Evolutionary conservation across 2,113 vertebrate species (phyloP), one percentile per base, ranked within the genome.

Genomic region (Tursiops truncatus): DNA sequence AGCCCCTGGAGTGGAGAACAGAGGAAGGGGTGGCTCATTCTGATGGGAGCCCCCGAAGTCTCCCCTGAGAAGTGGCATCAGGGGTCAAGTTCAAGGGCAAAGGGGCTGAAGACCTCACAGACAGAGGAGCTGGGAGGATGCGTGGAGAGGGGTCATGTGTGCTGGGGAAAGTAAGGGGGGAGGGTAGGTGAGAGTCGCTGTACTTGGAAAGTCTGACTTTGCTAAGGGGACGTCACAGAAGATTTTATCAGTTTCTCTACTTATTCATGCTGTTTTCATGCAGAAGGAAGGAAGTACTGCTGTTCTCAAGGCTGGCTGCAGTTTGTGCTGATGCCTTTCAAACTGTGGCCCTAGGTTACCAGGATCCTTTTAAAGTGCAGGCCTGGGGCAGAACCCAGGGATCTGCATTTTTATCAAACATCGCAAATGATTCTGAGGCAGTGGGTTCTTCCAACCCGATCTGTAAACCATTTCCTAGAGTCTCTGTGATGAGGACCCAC

Each of bases 1-100:
- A 17, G 12, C 7, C 41, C 6, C 1, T 11, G 47, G 12, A 18
- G 21, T 7, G 2, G 5, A 28, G 62, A 23, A 25, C 9, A 36
- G 80, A 62, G 47, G 17, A 9, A 12, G 77, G 58, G 23, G 36
- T 41, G 53, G 23, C 1, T 74, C 4, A 3, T 58, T 28, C 8
- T 11, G 13, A 15, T 8, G 11, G 44, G 38, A 20, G 17, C 15
- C 11, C n/a, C 56, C 21, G 2, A 25, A 74, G 26, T n/a, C 14
- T 25, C 62, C 60, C 14, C 14, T 73, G 60, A 65, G 38, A 50
- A 44, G 58, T 6, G 9, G 41, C 36, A 33, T 23, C 5, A 3
- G 25, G 28, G 28, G 33, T 89, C 36, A 21, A 44, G 47, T 26
- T 91, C 41, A 44, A 8, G 1, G 25, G 44, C 36, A 53, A 79